Evolutionary conservation across 2,888 invertebrate species (phyloP).

Genomic region (Apamea sordens): DNA sequence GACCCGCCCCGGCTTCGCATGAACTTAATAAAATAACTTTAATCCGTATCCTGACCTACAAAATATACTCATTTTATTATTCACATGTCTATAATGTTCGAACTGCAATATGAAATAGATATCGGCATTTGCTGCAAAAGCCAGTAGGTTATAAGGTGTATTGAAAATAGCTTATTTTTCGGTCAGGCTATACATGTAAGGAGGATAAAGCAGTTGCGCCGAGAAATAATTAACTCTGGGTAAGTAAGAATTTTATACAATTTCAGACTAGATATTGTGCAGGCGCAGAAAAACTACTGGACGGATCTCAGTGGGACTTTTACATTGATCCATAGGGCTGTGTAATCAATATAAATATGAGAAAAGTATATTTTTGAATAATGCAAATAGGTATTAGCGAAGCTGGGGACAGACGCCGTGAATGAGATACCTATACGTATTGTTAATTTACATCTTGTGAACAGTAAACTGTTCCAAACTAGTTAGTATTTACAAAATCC

Average conservation of each 20-base stretch:
- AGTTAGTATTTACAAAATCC: slow-evolving; percentile 57
- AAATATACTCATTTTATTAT: slow-evolving; percentile 23
- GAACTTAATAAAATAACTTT: slow-evolving; percentile 47
- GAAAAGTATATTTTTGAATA: slow-evolving; percentile 13
- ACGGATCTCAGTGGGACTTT: slow-evolving; percentile 66
- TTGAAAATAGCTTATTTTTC: neutral
- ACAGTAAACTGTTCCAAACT: slow-evolving; percentile 61
- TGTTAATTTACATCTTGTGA: slow-evolving; percentile 51
- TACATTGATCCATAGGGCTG: slow-evolving; percentile 59
- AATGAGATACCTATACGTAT: slow-evolving; percentile 50
- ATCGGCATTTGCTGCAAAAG: neutral
- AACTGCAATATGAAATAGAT: slow-evolving; percentile 15
- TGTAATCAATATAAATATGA: slow-evolving; percentile 56
- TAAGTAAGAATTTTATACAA: slow-evolving; percentile 9
- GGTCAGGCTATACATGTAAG: neutral
- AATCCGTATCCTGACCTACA: slow-evolving; percentile 21
- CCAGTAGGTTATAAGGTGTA: neutral
- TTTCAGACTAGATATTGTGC: slow-evolving; percentile 42
- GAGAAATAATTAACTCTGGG: slow-evolving; percentile 1
- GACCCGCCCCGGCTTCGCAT: slow-evolving; percentile 45
- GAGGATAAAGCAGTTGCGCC: neutral
- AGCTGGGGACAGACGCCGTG: slow-evolving; percentile 33
- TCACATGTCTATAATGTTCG: neutral
- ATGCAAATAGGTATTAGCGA: slow-evolving; percentile 13
- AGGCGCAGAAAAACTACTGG: slow-evolving; percentile 58